These are phyloP conservation scores for Eidolon helvum DNA, from an alignment of 2,113 vertebrate genomes.

Conservation along the genomic window DNA sequence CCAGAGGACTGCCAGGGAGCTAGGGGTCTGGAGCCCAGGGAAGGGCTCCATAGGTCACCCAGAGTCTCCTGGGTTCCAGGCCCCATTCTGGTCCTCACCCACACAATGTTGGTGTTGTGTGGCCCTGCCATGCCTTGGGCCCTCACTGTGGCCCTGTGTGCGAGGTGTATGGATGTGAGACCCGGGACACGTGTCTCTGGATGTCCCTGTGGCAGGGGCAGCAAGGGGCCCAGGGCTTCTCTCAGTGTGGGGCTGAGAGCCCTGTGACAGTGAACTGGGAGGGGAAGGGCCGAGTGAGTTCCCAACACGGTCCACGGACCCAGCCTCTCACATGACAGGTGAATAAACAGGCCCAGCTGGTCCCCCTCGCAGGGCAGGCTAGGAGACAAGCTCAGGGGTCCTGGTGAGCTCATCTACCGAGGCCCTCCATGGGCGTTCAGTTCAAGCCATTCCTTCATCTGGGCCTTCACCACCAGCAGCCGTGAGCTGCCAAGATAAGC, in stretches of 20 bases:
- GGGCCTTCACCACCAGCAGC: background rate
- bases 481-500: background rate
- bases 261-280: background rate
- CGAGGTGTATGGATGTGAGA: background rate
- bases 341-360: background rate
- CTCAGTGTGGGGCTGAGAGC: no score
- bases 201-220: background rate
- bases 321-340: background rate
- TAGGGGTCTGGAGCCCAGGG: background rate
- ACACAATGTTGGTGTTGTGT: background rate
- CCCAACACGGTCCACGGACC: accelerated
- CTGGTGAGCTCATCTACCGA: background rate
- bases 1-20: background rate
- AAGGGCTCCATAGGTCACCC: background rate
- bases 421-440: background rate
- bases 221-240: background rate
- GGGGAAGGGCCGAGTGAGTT: background rate
- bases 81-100: background rate
- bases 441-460: background rate
- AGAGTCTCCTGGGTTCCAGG: background rate
- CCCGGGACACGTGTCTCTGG: background rate
- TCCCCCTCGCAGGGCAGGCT: background rate
- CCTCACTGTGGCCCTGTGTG: background rate
- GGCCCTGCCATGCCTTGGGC: background rate
- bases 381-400: background rate